A percentile compares a stretch with the other conserved stretches of the same genome.
These are phyloP conservation scores for Acleris literana DNA, from an alignment of 2,888 invertebrate genomes.

Conservation along the genomic window DNA sequence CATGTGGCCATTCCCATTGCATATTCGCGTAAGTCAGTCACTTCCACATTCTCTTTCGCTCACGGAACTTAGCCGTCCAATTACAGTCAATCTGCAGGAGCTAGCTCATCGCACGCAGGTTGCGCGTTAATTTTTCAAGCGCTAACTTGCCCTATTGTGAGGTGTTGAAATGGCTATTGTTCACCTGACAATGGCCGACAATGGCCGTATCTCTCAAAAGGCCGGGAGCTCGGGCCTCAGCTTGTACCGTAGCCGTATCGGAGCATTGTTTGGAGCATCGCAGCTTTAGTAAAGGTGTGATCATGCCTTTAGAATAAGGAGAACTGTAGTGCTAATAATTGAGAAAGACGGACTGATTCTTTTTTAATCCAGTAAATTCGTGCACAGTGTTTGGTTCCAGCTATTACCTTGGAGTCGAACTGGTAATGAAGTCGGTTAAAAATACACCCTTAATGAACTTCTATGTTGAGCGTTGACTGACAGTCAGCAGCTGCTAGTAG, in stretches of 20 bases:
- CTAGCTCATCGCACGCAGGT: slow-evolving; percentile 56
- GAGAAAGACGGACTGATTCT: not conserved
- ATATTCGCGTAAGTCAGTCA: not conserved
- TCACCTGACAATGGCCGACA: slow-evolving; percentile 66
- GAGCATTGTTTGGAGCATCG: slow-evolving; percentile 36
- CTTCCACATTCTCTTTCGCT: slow-evolving; percentile 16
- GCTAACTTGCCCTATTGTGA: slow-evolving; percentile 65
- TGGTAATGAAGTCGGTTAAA: too few species aligned
- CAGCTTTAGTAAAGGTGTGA: slow-evolving; percentile 34
- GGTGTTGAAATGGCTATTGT: slow-evolving; percentile 69
- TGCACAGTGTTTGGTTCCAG: too few species aligned
- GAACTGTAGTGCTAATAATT: slow-evolving; percentile 10
- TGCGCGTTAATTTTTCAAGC: slow-evolving; percentile 66
- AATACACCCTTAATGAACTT: too few species aligned
- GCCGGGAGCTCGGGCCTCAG: slow-evolving; percentile 59
- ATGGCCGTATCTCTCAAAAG: slow-evolving; percentile 65
- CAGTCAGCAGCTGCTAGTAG: too few species aligned
- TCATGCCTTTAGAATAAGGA: slow-evolving; percentile 13
- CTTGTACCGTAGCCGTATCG: slow-evolving; percentile 29
- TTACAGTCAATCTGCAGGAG: slow-evolving; percentile 50
- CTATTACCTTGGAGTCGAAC: too few species aligned
- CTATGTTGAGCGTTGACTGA: too few species aligned
- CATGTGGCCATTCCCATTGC: too few species aligned
- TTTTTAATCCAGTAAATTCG: too few species aligned
- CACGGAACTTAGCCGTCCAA: slow-evolving; percentile 28